These are phyloP conservation scores for Brachionus sp. DNA, from an alignment of 1,140 invertebrate genomes.

Conservation along the genomic window DNA sequence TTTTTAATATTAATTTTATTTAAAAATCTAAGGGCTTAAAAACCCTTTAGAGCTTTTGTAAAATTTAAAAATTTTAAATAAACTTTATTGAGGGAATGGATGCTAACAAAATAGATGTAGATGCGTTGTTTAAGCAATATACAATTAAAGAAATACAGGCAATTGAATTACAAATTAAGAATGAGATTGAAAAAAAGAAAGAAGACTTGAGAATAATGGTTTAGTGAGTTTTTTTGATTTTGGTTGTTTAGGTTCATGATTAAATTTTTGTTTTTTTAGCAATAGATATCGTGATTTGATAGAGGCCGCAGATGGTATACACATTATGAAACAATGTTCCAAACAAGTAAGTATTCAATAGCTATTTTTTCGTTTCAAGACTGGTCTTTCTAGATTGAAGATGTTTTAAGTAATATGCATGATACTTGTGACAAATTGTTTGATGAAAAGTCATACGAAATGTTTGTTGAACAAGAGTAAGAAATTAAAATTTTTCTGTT, in stretches of 20 bases:
- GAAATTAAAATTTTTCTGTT: background rate
- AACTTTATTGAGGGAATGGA: conserved; percentile 14
- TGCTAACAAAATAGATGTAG: conserved; percentile 40
- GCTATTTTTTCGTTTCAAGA: background rate
- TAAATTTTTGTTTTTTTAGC: background rate
- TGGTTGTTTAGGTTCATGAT: background rate
- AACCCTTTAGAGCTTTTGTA: background rate
- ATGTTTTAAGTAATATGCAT: conserved; percentile 21
- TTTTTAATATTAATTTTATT: background rate
- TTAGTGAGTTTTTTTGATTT: background rate
- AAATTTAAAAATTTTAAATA: background rate
- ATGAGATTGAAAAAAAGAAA: conserved; percentile 45
- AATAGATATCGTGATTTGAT: conserved; percentile 43
- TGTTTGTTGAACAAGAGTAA: background rate
- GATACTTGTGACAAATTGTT: conserved; percentile 18
- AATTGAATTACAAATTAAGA: conserved; percentile 35
- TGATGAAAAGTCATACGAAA: background rate
- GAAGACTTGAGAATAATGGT: conserved; percentile 44
- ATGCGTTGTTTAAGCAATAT: conserved; percentile 44
- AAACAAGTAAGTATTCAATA: background rate
- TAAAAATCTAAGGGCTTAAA: background rate
- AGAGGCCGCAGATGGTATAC: conserved; percentile 41
- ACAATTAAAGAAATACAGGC: conserved; percentile 39
- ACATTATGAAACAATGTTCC: conserved; percentile 38
- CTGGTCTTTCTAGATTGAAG: background rate